phyloP scores from a whole-genome alignment of 2,113 vertebrate species.

The Nesoenas mayeri region DNA sequence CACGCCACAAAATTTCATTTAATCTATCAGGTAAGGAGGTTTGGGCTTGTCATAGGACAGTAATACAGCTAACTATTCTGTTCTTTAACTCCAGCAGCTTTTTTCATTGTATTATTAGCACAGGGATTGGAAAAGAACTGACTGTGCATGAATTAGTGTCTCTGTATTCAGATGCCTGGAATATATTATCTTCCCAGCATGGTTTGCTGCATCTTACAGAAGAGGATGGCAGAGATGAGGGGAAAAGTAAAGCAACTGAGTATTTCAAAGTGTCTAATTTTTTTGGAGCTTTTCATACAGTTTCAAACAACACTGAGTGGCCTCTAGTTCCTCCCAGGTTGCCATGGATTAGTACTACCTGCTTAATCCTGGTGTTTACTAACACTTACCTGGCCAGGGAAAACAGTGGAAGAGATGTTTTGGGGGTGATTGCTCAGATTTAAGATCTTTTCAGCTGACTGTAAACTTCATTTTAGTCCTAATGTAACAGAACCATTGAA shows the following conservation, averaged over 20 bases:
- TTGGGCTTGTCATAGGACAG: not conserved
- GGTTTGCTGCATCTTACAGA: not conserved
- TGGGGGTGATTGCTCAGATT: not conserved
- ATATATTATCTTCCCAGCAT: not conserved
- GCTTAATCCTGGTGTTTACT: not conserved
- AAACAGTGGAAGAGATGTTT: not conserved
- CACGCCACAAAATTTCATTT: not conserved
- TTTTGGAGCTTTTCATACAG: not conserved
- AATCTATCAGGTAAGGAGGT: not conserved
- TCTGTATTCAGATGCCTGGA: not conserved
- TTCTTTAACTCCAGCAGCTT: not conserved
- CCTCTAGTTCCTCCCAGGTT: not conserved
- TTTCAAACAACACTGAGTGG: not conserved
- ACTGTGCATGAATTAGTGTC: not conserved
- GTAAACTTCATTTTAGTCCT: constrained; percentile 1
- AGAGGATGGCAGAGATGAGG: not conserved
- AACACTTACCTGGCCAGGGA: not conserved
- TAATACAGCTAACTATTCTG: not conserved
- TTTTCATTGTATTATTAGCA: not conserved
- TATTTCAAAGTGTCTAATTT: not conserved
- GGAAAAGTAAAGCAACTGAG: not conserved
- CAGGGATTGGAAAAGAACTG: not conserved
- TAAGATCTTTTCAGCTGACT: not conserved
- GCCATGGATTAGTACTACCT: not conserved
- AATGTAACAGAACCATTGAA: constrained; percentile 11